phyloP scores from a whole-genome alignment of 2,797 vertebrate species.

The Petrocephalus sullivani region DNA sequence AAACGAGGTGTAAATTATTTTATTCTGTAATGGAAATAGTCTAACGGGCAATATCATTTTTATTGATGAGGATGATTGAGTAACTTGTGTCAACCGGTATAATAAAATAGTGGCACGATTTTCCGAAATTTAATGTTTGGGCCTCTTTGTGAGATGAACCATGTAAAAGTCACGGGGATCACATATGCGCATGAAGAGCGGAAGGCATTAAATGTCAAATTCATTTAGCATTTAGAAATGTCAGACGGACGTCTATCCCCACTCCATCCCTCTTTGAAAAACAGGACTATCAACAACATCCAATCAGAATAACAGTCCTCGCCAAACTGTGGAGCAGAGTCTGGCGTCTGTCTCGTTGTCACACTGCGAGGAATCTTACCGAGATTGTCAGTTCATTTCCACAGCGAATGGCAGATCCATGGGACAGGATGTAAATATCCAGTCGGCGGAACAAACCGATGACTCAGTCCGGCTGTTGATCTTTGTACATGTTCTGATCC shows the following conservation, averaged over 20 bases:
- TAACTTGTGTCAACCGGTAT: not conserved
- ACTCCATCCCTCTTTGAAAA: not conserved
- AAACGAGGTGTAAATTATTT: not conserved
- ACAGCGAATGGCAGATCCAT: not conserved
- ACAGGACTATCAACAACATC: not conserved
- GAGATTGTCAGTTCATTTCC: not conserved
- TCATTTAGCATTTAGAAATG: not conserved
- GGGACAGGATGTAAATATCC: not conserved
- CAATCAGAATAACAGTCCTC: not conserved
- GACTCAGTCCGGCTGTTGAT: not conserved
- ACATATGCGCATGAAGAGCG: not conserved
- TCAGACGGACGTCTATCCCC: not conserved
- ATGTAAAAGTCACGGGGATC: constrained; percentile 2
- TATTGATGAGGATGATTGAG: not conserved
- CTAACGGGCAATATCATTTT: not conserved
- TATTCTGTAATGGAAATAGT: not conserved
- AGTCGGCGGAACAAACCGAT: not conserved
- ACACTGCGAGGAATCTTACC: not conserved
- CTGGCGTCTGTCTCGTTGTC: not conserved
- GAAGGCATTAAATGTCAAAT: constrained; percentile 4
- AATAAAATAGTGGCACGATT: not conserved
- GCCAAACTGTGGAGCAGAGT: not conserved
- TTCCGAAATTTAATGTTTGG: not conserved
- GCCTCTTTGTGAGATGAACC: not conserved
- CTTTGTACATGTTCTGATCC: not conserved